These are phyloP conservation scores for Lota lota DNA, from an alignment of 2,113 vertebrate species.

Conservation along the genomic window DNA sequence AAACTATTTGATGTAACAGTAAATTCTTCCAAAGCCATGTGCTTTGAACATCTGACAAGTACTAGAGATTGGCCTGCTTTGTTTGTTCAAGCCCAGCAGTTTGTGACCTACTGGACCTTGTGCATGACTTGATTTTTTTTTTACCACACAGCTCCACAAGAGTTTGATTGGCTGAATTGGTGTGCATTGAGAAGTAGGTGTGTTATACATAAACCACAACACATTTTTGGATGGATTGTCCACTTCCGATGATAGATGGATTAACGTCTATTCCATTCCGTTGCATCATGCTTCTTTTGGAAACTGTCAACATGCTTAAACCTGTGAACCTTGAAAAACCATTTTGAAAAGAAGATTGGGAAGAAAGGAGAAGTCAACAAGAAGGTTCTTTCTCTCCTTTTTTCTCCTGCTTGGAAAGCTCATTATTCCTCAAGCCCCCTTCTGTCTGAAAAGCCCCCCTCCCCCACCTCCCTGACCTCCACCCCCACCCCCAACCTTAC, in stretches of 20 bases:
- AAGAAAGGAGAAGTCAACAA: constrained; percentile 53
- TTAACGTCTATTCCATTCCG: constrained; percentile 19
- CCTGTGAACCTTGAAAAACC: constrained; percentile 51
- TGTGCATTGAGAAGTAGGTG: constrained; percentile 6
- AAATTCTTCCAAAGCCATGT: too few relatives aligned
- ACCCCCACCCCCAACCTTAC: constrained; percentile 5
- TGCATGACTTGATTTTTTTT: neutral
- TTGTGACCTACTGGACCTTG: too few relatives aligned
- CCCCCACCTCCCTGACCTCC: constrained; percentile 38
- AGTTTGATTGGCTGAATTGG: neutral
- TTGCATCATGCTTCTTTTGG: constrained; percentile 27
- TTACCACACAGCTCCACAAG: neutral
- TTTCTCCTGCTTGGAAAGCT: constrained; percentile 51
- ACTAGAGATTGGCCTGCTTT: too few relatives aligned
- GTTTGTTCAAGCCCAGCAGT: too few relatives aligned
- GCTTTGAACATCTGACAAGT: too few relatives aligned
- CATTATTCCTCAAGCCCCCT: constrained; percentile 53
- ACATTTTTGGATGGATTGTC: constrained; percentile 21
- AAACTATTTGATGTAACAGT: too few relatives aligned
- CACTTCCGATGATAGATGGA: constrained; percentile 23
- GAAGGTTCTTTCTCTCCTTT: constrained; percentile 49
- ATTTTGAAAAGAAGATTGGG: constrained; percentile 45
- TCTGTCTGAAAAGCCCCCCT: constrained; percentile 29
- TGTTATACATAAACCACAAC: constrained; percentile 23
- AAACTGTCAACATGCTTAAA: constrained; percentile 41